These are phyloP conservation scores for Chrysolina oricalcia DNA, from an alignment of 2,888 invertebrate species.

Conservation along the genomic window DNA sequence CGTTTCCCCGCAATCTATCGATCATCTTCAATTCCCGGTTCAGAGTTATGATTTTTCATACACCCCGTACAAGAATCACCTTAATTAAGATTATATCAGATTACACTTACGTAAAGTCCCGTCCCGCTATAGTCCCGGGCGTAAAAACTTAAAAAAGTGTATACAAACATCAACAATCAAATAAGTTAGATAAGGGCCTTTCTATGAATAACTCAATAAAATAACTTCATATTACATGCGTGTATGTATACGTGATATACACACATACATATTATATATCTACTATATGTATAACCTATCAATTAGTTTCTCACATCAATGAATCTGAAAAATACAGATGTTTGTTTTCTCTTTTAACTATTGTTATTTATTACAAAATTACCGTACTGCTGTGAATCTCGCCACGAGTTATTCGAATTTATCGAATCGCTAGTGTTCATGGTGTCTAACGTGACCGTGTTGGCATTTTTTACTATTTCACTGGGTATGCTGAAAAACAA, in stretches of 20 bases:
- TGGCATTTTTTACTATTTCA: conserved; percentile 70
- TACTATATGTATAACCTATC: conserved; percentile 55
- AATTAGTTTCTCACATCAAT: conserved; percentile 69
- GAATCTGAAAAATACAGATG: conserved; percentile 68
- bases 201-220: conserved; percentile 57
- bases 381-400: conserved; percentile 68
- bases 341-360: conserved; percentile 62
- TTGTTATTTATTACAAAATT: conserved; percentile 66
- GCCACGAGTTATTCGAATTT: conserved; percentile 71
- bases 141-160: conserved; percentile 39
- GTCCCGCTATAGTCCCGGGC: neutral
- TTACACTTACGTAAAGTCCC: conserved; percentile 23
- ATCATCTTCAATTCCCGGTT: neutral
- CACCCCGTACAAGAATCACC: conserved; percentile 19
- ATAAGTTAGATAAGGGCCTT: conserved; percentile 62
- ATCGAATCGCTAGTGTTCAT: conserved; percentile 69
- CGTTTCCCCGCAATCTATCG: neutral
- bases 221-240: conserved; percentile 47
- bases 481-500: conserved; percentile 68
- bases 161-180: conserved; percentile 55
- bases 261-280: conserved; percentile 50
- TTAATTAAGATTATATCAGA: conserved; percentile 23
- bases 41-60: neutral
- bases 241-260: conserved; percentile 49
- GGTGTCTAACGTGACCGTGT: conserved; percentile 68